Conservation (phyloP, 30 jellyfish, hydroid and myxozoan genomes). For the Aurelia aurita region DNA sequence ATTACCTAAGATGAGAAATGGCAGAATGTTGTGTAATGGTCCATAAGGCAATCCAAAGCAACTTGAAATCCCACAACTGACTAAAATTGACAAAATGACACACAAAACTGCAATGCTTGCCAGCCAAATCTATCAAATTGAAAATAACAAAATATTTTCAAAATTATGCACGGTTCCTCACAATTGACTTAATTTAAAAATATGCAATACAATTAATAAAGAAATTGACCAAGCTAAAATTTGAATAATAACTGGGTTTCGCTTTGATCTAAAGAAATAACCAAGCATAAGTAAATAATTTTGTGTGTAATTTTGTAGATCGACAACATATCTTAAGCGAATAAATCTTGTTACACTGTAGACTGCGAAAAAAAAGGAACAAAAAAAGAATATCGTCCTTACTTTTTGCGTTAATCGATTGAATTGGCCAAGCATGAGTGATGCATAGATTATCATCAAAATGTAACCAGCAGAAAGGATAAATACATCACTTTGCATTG, state of each 20-base stretch:
- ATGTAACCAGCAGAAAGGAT: slow-evolving; percentile 38
- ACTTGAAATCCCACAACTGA: slow-evolving; percentile 39
- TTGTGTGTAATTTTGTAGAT: too few relatives aligned
- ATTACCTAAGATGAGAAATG: slow-evolving; percentile 37
- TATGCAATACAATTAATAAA: too few relatives aligned
- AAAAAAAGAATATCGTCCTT: background rate
- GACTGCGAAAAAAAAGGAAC: too few relatives aligned
- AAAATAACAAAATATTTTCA: background rate
- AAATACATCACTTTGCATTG: slow-evolving; percentile 45
- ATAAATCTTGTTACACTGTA: too few relatives aligned
- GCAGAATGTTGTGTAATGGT: slow-evolving; percentile 39
- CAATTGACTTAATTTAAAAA: too few relatives aligned
- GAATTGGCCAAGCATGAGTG: slow-evolving; percentile 51
- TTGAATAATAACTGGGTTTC: too few relatives aligned
- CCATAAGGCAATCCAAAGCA: slow-evolving; percentile 23
- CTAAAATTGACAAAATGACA: slow-evolving; percentile 24
- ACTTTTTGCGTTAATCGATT: slow-evolving; percentile 37
- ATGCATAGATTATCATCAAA: slow-evolving; percentile 26
- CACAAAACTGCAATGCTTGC: slow-evolving; percentile 31
- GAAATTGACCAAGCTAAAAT: too few relatives aligned
- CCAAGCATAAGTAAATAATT: too few relatives aligned
- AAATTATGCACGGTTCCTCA: background rate
- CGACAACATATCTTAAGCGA: too few relatives aligned
- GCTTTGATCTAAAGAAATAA: too few relatives aligned
- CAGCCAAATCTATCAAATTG: slow-evolving; percentile 28